A percentile compares a stretch with the other conserved stretches of the same genome.
Evolutionary conservation across 2,888 invertebrate species (phyloP).

Genomic region (Euproctis similis): DNA sequence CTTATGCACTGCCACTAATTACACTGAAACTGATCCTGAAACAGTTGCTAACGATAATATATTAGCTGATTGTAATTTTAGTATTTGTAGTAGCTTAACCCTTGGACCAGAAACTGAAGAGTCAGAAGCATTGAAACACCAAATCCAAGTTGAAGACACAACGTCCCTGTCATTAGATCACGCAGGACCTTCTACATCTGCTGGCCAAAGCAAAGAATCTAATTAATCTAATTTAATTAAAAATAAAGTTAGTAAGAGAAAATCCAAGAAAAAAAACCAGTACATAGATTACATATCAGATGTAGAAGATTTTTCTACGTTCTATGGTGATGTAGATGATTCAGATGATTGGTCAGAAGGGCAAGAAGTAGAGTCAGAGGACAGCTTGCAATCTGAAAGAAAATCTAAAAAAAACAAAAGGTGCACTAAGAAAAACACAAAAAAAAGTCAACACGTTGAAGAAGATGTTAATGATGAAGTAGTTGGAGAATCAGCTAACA

Average conservation of each 20-base stretch:
- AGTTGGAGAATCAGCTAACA: conserved; percentile 1
- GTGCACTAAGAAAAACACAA: neutral
- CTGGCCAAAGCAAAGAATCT: neutral
- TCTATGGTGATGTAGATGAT: neutral
- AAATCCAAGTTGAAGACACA: neutral
- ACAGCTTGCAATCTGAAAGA: neutral
- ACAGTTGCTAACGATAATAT: neutral
- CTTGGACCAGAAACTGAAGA: neutral
- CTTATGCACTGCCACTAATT: conserved; percentile 1
- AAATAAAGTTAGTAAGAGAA: neutral
- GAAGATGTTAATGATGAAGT: neutral
- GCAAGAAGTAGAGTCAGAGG: neutral
- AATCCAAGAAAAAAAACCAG: neutral
- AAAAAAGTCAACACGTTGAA: neutral
- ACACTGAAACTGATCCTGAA: neutral
- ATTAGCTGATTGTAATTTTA: conserved; percentile 1
- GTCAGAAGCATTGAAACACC: neutral
- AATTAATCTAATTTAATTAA: neutral
- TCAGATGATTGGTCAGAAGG: conserved; percentile 1
- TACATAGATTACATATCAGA: conserved; percentile 1
- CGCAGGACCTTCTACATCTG: neutral
- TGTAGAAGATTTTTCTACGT: conserved; percentile 1
- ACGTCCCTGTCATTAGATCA: neutral
- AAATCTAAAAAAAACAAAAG: neutral
- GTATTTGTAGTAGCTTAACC: neutral